Conservation (phyloP, 2,888 invertebrate genomes). For the Athalia rosae region DNA sequence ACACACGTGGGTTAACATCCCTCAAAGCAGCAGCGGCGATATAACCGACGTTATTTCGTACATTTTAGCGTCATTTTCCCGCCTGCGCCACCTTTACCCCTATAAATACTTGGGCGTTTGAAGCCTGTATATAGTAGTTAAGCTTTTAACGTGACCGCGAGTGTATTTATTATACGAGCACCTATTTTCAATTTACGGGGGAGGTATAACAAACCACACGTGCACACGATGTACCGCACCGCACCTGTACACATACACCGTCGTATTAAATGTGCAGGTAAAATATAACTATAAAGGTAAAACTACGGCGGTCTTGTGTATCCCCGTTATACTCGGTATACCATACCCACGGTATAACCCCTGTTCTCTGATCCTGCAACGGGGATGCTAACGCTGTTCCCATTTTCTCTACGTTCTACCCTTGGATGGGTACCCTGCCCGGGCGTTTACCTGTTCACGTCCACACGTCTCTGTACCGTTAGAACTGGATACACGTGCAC, state of each 20-base stretch:
- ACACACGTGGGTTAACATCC: background rate
- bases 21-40: background rate
- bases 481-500: too few relatives aligned
- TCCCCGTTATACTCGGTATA: too few relatives aligned
- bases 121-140: background rate
- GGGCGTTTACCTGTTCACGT: too few relatives aligned
- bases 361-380: too few relatives aligned
- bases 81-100: background rate
- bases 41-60: background rate
- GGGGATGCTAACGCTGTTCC: too few relatives aligned
- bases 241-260: background rate
- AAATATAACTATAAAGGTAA: background rate
- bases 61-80: background rate
- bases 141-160: constrained; percentile 30
- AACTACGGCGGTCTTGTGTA: too few relatives aligned
- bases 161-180: constrained; percentile 29
- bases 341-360: too few relatives aligned
- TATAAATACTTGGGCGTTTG: background rate
- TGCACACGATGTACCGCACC: background rate
- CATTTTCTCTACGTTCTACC: too few relatives aligned
- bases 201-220: constrained; percentile 24
- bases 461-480: too few relatives aligned
- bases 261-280: background rate
- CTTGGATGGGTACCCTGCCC: too few relatives aligned
- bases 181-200: constrained; percentile 42